These are phyloP conservation scores for Rhabdomys pumilio DNA, from an alignment of 2,797 vertebrate genomes.

Conservation along the genomic window DNA sequence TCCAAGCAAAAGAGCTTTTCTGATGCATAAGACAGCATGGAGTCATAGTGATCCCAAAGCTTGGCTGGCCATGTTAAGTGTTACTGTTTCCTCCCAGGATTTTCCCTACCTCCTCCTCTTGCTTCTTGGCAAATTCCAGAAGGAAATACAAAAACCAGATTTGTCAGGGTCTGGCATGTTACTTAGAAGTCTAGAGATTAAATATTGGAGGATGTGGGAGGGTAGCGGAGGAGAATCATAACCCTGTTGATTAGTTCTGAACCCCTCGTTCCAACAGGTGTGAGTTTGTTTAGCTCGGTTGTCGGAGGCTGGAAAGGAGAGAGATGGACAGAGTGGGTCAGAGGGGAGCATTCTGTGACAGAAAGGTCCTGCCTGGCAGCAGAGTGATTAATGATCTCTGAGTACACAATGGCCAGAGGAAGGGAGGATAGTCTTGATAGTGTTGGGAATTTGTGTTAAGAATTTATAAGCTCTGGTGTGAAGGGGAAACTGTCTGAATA, in stretches of 20 bases:
- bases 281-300: not conserved
- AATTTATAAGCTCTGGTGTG: conserved; percentile 55
- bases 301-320: not conserved
- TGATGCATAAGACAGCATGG: not conserved
- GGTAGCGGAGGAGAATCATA: not conserved
- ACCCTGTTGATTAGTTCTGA: conserved; percentile 21
- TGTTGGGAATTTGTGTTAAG: conserved; percentile 31
- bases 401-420: conserved; percentile 26
- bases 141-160: conserved; percentile 36
- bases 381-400: conserved; percentile 71
- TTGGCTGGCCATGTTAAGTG: not conserved
- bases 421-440: not conserved
- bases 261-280: not conserved
- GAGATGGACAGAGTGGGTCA: conserved; percentile 9
- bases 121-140: not conserved
- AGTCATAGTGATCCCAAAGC: not conserved
- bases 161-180: not conserved
- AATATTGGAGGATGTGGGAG: not conserved
- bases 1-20: not conserved
- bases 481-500: conserved; percentile 53
- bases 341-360: not conserved
- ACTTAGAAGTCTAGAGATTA: not conserved
- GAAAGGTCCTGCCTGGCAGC: conserved; percentile 43
- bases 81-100: not conserved
- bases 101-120: conserved; percentile 5